Percentiles rank a stretch among this genome's conserved stretches.
Evolutionary conservation across 2,888 invertebrate species (phyloP).

Genomic region (Drosophila flavopinicola): DNA sequence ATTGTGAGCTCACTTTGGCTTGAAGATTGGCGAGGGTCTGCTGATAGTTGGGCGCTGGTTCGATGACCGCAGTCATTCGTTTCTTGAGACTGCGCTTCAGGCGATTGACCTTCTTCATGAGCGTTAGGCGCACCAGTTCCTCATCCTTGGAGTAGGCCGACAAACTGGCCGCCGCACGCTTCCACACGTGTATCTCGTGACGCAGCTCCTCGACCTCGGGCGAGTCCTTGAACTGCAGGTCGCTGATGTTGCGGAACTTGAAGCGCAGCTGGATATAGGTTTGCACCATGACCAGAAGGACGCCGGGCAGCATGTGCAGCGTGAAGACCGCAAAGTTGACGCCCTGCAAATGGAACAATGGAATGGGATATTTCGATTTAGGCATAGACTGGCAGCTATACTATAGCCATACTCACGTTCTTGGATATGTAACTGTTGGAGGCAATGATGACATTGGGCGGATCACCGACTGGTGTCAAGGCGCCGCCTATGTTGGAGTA

Average conservation of each 20-base stretch:
- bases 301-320: slow-evolving; percentile 92
- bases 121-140: slow-evolving; percentile 90
- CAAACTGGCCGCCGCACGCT: slow-evolving; percentile 90
- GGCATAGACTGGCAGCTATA: too few relatives aligned
- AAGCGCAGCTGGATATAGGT: slow-evolving; percentile 90
- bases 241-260: slow-evolving; percentile 90
- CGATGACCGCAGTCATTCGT: slow-evolving; percentile 86
- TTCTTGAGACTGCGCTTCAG: slow-evolving; percentile 87
- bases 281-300: slow-evolving; percentile 88
- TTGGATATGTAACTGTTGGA: slow-evolving; percentile 84
- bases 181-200: slow-evolving; percentile 94
- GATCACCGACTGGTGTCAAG: slow-evolving; percentile 95
- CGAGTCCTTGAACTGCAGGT: slow-evolving; percentile 90
- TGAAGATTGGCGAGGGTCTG: slow-evolving; percentile 86
- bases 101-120: slow-evolving; percentile 90
- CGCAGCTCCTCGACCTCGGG: slow-evolving; percentile 89
- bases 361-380: neutral
- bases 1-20: slow-evolving; percentile 84
- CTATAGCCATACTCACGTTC: slow-evolving; percentile 72
- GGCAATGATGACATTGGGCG: slow-evolving; percentile 87
- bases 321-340: slow-evolving; percentile 93
- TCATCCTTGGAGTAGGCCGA: slow-evolving; percentile 94
- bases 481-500: slow-evolving; percentile 97
- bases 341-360: slow-evolving; percentile 85
- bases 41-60: slow-evolving; percentile 87